Conservation (phyloP, 92 coral and sea anemone genomes). For the Epizoanthus scotinus region DNA sequence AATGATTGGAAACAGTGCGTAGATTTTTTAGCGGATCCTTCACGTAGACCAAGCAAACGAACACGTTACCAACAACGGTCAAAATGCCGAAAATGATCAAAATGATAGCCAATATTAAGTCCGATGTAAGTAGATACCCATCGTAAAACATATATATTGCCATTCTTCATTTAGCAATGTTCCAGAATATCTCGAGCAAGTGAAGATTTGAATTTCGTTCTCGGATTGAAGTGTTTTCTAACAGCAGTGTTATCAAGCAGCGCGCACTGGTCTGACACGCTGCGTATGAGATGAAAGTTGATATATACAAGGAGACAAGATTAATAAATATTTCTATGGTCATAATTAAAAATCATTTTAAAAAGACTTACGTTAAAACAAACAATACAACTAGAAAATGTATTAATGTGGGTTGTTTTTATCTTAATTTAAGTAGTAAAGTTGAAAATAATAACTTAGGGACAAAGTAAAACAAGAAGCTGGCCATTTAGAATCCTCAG, state of each 20-base stretch:
- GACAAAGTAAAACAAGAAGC: not conserved
- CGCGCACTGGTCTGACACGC: not conserved
- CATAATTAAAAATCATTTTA: conserved; percentile 37
- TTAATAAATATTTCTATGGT: conserved; percentile 30
- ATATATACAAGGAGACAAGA: not conserved
- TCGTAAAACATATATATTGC: conserved; percentile 68
- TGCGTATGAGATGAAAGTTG: conserved; percentile 13
- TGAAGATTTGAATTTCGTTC: not conserved
- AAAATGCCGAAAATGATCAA: conserved; percentile 64
- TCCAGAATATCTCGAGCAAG: not conserved
- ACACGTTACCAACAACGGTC: conserved; percentile 68
- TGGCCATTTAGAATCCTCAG: not conserved
- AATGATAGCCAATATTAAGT: conserved; percentile 58
- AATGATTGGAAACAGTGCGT: conserved; percentile 60
- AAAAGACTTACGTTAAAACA: not conserved
- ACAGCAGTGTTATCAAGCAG: not conserved
- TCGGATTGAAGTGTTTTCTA: not conserved
- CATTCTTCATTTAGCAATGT: conserved; percentile 23
- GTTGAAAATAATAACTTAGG: not conserved
- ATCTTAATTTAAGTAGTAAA: conserved; percentile 6
- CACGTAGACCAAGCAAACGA: conserved; percentile 67
- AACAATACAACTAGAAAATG: conserved; percentile 7
- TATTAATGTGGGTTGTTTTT: conserved; percentile 18
- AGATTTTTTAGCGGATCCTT: conserved; percentile 74
- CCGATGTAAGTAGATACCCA: conserved; percentile 71